Evolutionary conservation across 2,888 invertebrate species (phyloP), one percentile per base, ranked within the genome.

Genomic region (Nymphalis c-album): DNA sequence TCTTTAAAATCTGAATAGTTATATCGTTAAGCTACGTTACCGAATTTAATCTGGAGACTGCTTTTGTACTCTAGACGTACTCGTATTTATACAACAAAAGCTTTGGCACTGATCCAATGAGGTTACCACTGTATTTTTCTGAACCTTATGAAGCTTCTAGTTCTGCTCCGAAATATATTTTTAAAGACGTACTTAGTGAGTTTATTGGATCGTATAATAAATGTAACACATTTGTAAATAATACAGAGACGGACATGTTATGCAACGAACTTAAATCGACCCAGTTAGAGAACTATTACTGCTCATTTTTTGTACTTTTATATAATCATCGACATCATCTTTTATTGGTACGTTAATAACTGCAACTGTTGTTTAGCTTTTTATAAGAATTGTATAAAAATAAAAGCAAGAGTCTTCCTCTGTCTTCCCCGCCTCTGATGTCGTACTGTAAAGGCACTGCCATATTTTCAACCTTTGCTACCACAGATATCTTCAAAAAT

Each of bases 11-110:
- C 81, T 79, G 83, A 82, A 81, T 84, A 82, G 77, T 78, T 78
- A 83, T 90, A 90, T 89, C 86, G 79, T 83, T 90, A 88, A 90
- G 86, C 86, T 90, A 91, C 91, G 87, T 93, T 91, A 93, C 92
- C 93, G 93, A 93, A 93, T 93, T 93, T 93, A 93, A 85, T 87
- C 91, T 91, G 91, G 92, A 93, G 93, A 93, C 93, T 93, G 93
- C 90, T 93, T 93, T 92, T 93, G 91, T 91, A 92, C 87, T 90
- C 90, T 85, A 85, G 83, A 82, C 78, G 75, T 85, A 85, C 79
- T 86, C 83, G 84, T 90, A 88, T 87, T 85, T 91, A 87, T 86
- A 85, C 74, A 75, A 73, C 75, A 84, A 85, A 85, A 80, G 90
- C 90, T 86, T 90, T 86, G 86, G 88, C 89, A 86, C 87, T 83